Percentiles rank a stretch among this genome's conserved stretches.
phyloP scores from a whole-genome alignment of 2,797 vertebrate genomes.

The Gephyroberyx darwinii region DNA sequence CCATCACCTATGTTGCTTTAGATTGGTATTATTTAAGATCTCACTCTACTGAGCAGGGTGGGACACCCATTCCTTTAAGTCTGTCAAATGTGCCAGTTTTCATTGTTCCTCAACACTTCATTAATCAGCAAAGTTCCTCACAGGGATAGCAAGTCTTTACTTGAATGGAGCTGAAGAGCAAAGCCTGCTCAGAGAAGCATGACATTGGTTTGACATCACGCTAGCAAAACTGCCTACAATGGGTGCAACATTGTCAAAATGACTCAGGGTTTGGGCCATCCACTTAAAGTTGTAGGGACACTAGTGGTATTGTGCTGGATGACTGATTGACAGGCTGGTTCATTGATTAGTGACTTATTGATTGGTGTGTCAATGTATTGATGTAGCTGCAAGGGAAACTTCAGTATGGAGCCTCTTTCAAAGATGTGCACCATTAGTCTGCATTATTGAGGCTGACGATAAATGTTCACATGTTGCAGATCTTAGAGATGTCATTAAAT shows the following conservation, averaged over 20 bases:
- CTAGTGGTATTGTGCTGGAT: background rate
- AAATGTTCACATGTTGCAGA: constrained; percentile 4
- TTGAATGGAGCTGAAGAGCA: constrained; percentile 7
- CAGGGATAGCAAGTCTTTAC: constrained; percentile 33
- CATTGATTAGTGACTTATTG: constrained; percentile 27
- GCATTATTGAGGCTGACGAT: constrained; percentile 9
- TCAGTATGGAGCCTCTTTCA: constrained; percentile 11
- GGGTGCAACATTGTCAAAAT: background rate
- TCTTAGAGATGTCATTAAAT: background rate
- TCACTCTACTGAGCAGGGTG: constrained; percentile 46
- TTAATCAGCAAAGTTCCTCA: constrained; percentile 51
- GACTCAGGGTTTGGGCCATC: constrained; percentile 2
- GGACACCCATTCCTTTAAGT: constrained; percentile 46
- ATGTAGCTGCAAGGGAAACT: constrained; percentile 25
- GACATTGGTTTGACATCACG: constrained; percentile 30
- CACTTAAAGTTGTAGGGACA: constrained; percentile 2
- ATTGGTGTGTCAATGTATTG: constrained; percentile 31
- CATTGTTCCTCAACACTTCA: constrained; percentile 57
- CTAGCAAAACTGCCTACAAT: background rate
- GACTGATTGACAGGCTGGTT: background rate
- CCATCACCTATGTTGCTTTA: constrained; percentile 39
- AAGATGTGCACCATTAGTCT: constrained; percentile 14
- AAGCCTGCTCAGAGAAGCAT: constrained; percentile 20
- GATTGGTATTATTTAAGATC: constrained; percentile 71
- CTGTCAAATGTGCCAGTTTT: constrained; percentile 55